phyloP scores from a whole-genome alignment of 2,113 vertebrate genomes.

The Psittacus erithacus region DNA sequence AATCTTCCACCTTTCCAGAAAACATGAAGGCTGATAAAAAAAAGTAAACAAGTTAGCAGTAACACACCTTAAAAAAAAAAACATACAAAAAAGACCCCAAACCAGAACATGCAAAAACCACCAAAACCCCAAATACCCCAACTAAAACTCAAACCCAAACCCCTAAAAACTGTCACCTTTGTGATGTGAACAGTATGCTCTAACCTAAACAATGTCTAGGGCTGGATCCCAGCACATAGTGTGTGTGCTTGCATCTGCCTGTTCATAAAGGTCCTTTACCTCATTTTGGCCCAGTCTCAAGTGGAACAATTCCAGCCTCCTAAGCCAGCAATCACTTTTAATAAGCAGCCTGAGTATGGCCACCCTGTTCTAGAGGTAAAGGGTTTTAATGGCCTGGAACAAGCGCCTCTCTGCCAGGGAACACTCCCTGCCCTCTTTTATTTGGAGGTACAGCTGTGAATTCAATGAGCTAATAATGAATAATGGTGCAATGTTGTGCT shows the following conservation, averaged over 20 bases:
- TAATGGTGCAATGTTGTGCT: not conserved
- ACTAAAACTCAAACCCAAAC: not conserved
- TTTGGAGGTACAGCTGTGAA: conserved; percentile 16
- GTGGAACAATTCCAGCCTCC: not conserved
- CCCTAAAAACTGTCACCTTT: not conserved
- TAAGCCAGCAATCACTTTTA: not conserved
- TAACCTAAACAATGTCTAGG: not conserved
- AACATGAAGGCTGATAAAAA: not conserved
- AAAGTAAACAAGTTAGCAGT: not conserved
- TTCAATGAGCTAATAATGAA: not conserved
- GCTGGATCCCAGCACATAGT: not conserved
- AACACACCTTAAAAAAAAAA: not conserved
- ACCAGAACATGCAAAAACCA: no score
- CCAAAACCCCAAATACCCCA: not conserved
- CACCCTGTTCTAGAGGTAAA: not conserved
- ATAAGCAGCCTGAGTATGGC: not conserved
- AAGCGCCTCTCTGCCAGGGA: not conserved
- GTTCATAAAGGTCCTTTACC: not conserved
- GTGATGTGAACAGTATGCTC: not conserved
- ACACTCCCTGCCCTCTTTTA: not conserved
- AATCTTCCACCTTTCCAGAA: not conserved
- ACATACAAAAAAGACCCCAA: not conserved
- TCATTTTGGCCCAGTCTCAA: not conserved
- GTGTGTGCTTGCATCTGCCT: not conserved
- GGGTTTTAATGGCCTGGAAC: not conserved